Base-by-base conservation (phyloP, 2,113 vertebrate genomes). In the Leucoraja erinaceus region DNA sequence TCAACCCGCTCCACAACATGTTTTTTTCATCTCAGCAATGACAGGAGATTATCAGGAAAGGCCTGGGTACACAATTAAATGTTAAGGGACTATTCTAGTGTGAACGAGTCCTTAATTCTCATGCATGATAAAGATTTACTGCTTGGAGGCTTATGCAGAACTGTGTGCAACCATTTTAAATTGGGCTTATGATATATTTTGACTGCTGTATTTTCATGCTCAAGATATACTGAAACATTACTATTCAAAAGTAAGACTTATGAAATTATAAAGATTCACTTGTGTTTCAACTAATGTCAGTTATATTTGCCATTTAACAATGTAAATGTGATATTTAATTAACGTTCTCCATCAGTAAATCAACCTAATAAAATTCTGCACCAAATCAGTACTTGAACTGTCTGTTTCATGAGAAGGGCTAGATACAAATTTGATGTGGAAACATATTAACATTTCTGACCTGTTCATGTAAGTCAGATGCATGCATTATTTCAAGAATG, bases 291-390 rank as follows among this genome's bases (percentile, higher is more conserved):
- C 16, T 25, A 91, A 91, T 72, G 66, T 22, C 33, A 22, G 7
- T 91, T 91, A 5, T 47, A 72, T 91, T 91, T 91, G 88, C 56
- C 66, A 72, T 91, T 72, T 25, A 72, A 47, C 31, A 72, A 72
- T 68, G 66, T 38, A 11, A 33, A 47, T 70, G 18, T 25, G 16
- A 90, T 22, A 90, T 68, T 90, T 90, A 90, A 90, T 90, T 70
- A 70, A 38, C 22, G 63, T 90, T 38, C 31, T 70, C 11, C 63
- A 38, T n/a, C n/a, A n/a, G n/a, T n/a, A n/a, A n/a, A 31, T 18
- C 68, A 3, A 70, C 18, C 2, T 18, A 33, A 90, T 38, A 70
- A 38, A 70, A 25, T 33, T 54, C 54, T 56, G 10, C 16, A 84
- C 3, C 61, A 11, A n/a, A 86, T 86, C 25, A 86, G 12, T 31